Evolutionary conservation across 1,140 invertebrate genomes (phyloP).

Genomic region (Apis laboriosa): DNA sequence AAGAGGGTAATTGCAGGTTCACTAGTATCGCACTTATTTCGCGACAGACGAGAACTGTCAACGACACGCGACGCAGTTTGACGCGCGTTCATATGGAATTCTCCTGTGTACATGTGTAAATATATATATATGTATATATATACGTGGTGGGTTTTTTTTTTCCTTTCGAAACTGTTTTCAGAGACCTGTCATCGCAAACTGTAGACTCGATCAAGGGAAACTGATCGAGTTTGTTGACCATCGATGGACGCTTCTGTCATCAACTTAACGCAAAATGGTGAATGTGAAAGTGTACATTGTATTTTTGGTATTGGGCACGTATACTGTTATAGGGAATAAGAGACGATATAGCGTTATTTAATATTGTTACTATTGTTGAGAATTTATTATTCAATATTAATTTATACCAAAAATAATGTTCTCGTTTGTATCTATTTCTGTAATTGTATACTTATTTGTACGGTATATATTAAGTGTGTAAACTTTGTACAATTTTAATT

Average conservation of each 20-base stretch:
- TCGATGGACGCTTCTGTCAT: constrained; percentile 7
- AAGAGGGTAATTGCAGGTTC: constrained; percentile 57
- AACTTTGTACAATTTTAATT: neutral
- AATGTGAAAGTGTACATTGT: neutral
- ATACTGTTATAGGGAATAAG: too few species aligned
- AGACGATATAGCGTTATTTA: too few species aligned
- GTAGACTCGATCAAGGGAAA: constrained; percentile 2
- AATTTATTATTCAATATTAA: too few species aligned
- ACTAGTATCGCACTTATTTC: constrained; percentile 47
- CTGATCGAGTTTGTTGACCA: constrained; percentile 30
- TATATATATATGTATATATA: too few species aligned
- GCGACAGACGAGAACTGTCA: constrained; percentile 56
- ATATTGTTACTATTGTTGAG: too few species aligned
- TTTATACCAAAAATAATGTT: too few species aligned
- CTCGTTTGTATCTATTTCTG: too few species aligned
- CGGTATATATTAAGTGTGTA: too few species aligned
- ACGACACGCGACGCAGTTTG: constrained; percentile 56
- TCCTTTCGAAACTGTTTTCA: constrained; percentile 30
- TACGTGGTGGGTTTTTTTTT: neutral
- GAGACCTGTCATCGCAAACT: constrained; percentile 24
- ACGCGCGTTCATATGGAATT: constrained; percentile 27
- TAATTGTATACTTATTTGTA: neutral
- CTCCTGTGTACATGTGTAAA: neutral
- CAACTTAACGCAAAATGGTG: neutral
- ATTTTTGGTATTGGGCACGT: neutral